Evolutionary conservation across 2,888 invertebrate species (phyloP).

Genomic region (Dromius quadrimaculatus): DNA sequence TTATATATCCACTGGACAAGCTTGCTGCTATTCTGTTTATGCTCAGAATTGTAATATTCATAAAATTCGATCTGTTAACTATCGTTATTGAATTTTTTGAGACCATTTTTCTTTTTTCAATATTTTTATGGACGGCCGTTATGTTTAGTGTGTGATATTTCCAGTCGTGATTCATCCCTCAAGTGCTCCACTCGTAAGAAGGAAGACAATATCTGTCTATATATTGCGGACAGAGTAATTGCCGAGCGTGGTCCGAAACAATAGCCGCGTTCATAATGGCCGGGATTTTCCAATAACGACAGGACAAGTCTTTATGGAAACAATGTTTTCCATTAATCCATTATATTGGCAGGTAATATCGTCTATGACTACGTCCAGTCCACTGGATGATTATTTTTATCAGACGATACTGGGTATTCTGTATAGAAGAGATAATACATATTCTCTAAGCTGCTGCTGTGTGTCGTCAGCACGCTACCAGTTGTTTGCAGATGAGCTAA

Average conservation of each 20-base stretch:
- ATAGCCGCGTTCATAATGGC: constrained; percentile 37
- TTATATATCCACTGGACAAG: too few relatives aligned
- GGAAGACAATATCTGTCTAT: constrained; percentile 39
- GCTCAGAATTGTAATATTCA: too few relatives aligned
- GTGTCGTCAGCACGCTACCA: constrained; percentile 28
- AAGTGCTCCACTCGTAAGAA: constrained; percentile 19
- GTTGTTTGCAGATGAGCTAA: constrained; percentile 46
- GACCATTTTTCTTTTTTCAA: too few relatives aligned
- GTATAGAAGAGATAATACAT: constrained; percentile 17
- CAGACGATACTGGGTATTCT: constrained; percentile 56
- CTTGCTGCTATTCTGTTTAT: too few relatives aligned
- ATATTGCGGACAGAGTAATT: constrained; percentile 37
- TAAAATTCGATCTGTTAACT: too few relatives aligned
- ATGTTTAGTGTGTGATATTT: too few relatives aligned
- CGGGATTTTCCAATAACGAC: constrained; percentile 39
- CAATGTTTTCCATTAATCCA: constrained; percentile 56
- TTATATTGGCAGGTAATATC: constrained; percentile 66
- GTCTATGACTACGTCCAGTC: constrained; percentile 52
- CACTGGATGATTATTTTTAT: constrained; percentile 64
- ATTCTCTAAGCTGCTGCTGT: constrained; percentile 26
- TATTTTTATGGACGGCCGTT: too few relatives aligned
- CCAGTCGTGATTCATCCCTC: background rate
- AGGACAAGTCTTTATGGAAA: constrained; percentile 23
- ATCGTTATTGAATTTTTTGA: too few relatives aligned
- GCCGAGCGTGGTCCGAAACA: constrained; percentile 29